These are phyloP conservation scores for Lophius piscatorius DNA, from an alignment of 2,113 vertebrate species.

Conservation along the genomic window DNA sequence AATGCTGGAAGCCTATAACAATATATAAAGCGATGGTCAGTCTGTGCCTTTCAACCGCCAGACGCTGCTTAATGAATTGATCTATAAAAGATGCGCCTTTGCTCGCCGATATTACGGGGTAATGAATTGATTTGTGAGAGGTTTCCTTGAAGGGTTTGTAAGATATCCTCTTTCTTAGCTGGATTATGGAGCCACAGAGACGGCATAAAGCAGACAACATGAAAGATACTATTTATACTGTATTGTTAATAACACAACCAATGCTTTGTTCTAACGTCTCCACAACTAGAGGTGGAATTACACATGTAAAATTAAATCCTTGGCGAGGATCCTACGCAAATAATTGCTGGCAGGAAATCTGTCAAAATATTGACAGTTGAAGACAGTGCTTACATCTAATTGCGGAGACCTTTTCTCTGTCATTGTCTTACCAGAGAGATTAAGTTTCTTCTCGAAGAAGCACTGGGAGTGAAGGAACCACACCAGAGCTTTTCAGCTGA, in stretches of 20 bases:
- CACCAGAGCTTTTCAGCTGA: slow-evolving; percentile 59
- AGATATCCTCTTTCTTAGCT: slow-evolving; percentile 67
- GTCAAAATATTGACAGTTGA: slow-evolving; percentile 82
- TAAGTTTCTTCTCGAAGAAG: slow-evolving; percentile 65
- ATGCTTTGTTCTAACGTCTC: slow-evolving; percentile 68
- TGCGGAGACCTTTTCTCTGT: slow-evolving; percentile 41
- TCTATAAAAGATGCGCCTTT: slow-evolving; percentile 71
- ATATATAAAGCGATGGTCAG: slow-evolving; percentile 67
- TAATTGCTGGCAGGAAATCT: slow-evolving; percentile 77
- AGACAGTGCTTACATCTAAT: slow-evolving; percentile 56
- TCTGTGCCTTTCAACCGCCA: slow-evolving; percentile 69
- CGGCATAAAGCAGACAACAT: slow-evolving; percentile 51
- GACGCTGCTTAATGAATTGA: slow-evolving; percentile 71
- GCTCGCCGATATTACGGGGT: slow-evolving; percentile 57
- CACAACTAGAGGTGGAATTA: slow-evolving; percentile 78
- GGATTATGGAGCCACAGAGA: slow-evolving; percentile 65
- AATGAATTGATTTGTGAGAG: slow-evolving; percentile 79
- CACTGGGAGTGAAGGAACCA: slow-evolving; percentile 55
- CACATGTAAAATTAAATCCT: slow-evolving; percentile 79
- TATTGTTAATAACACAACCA: slow-evolving; percentile 63
- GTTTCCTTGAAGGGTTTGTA: slow-evolving; percentile 52
- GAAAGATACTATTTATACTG: slow-evolving; percentile 60
- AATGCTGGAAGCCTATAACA: slow-evolving; percentile 72
- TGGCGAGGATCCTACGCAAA: slow-evolving; percentile 67
- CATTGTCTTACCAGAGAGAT: slow-evolving; percentile 68